Conservation (phyloP, 64 coral and sea anemone genomes). For the Pachyseris speciosa region DNA sequence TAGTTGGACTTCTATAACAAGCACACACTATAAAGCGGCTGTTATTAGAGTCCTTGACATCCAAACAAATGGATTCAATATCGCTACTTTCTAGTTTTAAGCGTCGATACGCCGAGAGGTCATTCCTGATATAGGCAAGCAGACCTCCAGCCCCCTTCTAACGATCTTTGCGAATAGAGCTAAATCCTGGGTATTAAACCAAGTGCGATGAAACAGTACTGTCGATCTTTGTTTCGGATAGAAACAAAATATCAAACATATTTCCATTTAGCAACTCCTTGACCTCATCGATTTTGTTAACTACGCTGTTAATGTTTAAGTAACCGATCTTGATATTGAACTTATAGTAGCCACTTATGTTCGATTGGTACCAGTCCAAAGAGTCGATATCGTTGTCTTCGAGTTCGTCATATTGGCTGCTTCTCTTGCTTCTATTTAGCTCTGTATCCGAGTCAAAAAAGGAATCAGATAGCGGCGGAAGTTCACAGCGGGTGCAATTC, state of each 20-base stretch:
- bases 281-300: slow-evolving; percentile 43
- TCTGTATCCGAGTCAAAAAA: too few species aligned
- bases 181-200: slow-evolving; percentile 20
- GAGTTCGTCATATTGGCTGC: background rate
- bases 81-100: slow-evolving; percentile 28
- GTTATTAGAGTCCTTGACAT: too few species aligned
- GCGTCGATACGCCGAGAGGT: slow-evolving; percentile 15
- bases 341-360: too few species aligned
- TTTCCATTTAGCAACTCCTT: background rate
- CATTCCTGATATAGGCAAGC: slow-evolving; percentile 11
- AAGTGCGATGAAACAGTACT: slow-evolving; percentile 18
- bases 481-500: too few species aligned
- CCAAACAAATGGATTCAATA: slow-evolving; percentile 38
- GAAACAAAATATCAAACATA: slow-evolving; percentile 33
- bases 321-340: too few species aligned
- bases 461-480: too few species aligned
- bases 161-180: background rate
- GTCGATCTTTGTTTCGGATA: slow-evolving; percentile 53
- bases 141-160: slow-evolving; percentile 56
- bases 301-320: too few species aligned
- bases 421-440: background rate
- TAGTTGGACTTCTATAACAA: slow-evolving; percentile 12
- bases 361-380: background rate
- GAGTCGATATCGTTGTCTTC: background rate
- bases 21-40: slow-evolving; percentile 34